phyloP scores from a whole-genome alignment of 2,888 invertebrate genomes.

The Nasonia oneida region DNA sequence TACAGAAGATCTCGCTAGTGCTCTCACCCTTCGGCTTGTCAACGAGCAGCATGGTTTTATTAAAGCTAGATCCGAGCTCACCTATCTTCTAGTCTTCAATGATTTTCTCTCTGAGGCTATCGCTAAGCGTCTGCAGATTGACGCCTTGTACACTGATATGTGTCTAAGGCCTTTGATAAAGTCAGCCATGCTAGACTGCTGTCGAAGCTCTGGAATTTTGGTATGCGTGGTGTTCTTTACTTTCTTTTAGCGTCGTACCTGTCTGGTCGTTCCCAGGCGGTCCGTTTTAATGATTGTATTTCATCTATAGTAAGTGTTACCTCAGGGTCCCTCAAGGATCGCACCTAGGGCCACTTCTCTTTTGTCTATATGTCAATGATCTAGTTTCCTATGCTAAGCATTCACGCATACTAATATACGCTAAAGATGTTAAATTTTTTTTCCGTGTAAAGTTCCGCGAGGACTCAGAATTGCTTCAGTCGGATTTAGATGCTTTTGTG shows the following conservation, averaged over 20 bases:
- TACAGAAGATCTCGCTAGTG: not conserved
- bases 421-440: too few species aligned
- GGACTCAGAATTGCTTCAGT: too few species aligned
- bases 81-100: not conserved
- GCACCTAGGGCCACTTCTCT: too few species aligned
- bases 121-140: not conserved
- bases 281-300: not conserved
- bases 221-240: not conserved
- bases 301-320: too few species aligned
- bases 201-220: conserved; percentile 2
- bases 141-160: not conserved
- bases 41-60: not conserved
- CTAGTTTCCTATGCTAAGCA: too few species aligned
- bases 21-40: not conserved
- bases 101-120: not conserved
- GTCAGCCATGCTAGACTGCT: not conserved
- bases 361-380: too few species aligned
- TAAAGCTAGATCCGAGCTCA: not conserved
- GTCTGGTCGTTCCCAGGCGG: not conserved
- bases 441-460: too few species aligned
- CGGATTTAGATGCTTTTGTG: too few species aligned
- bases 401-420: too few species aligned
- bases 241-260: not conserved
- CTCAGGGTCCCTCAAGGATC: too few species aligned
- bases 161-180: conserved; percentile 10